Conservation (phyloP, 2,113 vertebrate genomes). For the Astatotilapia flaviijosephi region DNA sequence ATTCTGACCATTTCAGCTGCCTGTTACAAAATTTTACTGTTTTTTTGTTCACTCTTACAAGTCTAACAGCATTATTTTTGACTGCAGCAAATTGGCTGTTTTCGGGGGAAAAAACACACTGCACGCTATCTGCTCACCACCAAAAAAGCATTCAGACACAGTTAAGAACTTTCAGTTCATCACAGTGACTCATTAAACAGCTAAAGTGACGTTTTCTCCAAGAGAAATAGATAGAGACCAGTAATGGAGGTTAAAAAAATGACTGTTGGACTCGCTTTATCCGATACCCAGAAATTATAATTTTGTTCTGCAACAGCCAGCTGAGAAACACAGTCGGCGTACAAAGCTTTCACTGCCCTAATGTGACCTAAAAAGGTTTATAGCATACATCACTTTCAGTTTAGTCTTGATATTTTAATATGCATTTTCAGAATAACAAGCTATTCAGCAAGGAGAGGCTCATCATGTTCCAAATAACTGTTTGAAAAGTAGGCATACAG, state of each 20-base stretch:
- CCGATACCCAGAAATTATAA: background rate
- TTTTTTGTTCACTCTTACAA: background rate
- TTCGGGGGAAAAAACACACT: background rate
- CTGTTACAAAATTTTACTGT: background rate
- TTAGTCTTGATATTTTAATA: background rate
- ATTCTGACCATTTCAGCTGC: background rate
- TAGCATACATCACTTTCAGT: background rate
- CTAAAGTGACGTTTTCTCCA: background rate
- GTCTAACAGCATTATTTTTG: background rate
- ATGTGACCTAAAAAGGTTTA: background rate
- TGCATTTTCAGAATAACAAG: background rate
- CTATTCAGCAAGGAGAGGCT: background rate
- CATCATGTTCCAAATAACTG: background rate
- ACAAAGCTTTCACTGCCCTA: background rate
- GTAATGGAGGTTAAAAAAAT: background rate
- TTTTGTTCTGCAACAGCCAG: background rate
- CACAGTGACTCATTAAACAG: background rate
- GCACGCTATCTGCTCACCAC: background rate
- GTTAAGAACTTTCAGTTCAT: background rate
- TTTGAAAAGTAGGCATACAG: background rate
- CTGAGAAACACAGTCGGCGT: background rate
- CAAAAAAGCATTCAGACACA: background rate
- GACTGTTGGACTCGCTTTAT: fast-evolving
- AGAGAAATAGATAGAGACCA: background rate
- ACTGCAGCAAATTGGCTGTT: background rate